These are phyloP conservation scores for Meandrusa payeni DNA, from an alignment of 2,888 invertebrate genomes.

Conservation along the genomic window DNA sequence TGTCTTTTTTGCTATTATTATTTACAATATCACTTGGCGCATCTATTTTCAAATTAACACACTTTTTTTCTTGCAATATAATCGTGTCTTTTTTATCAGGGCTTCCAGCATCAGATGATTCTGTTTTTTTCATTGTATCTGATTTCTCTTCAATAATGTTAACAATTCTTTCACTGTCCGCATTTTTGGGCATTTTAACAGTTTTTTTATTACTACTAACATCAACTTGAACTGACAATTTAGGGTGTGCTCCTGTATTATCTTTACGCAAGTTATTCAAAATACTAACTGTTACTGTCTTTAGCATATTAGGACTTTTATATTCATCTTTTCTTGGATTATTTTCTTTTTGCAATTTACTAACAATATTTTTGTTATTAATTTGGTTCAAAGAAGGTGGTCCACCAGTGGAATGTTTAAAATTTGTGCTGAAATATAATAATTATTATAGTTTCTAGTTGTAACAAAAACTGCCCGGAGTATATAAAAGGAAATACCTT, in stretches of 20 bases:
- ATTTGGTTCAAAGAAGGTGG: slow-evolving; percentile 34
- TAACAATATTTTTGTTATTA: slow-evolving; percentile 35
- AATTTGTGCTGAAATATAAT: slow-evolving; percentile 54
- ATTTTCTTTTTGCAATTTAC: slow-evolving; percentile 66
- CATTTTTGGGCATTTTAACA: slow-evolving; percentile 44
- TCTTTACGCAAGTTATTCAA: slow-evolving; percentile 48
- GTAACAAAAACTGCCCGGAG: slow-evolving; percentile 14
- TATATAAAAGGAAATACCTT: slow-evolving; percentile 48
- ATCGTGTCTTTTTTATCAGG: slow-evolving; percentile 28
- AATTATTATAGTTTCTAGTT: slow-evolving; percentile 18
- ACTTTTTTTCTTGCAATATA: slow-evolving; percentile 31
- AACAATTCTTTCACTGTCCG: slow-evolving; percentile 33
- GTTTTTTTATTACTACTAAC: slow-evolving; percentile 54
- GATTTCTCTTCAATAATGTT: slow-evolving; percentile 29
- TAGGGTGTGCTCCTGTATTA: slow-evolving; percentile 30
- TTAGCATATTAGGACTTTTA: slow-evolving; percentile 40
- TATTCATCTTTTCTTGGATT: slow-evolving; percentile 51
- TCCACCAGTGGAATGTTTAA: slow-evolving; percentile 52
- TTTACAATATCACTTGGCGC: slow-evolving; percentile 16
- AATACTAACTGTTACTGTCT: slow-evolving; percentile 52
- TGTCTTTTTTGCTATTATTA: slow-evolving; percentile 24
- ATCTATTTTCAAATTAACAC: slow-evolving; percentile 23
- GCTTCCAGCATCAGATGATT: slow-evolving; percentile 18
- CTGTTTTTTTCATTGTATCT: slow-evolving; percentile 22
- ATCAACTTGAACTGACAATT: slow-evolving; percentile 55